A percentile compares a stretch with the other conserved stretches of the same genome.
Evolutionary conservation across 2,797 vertebrate species (phyloP).

Genomic region (Poliocrania exsul): DNA sequence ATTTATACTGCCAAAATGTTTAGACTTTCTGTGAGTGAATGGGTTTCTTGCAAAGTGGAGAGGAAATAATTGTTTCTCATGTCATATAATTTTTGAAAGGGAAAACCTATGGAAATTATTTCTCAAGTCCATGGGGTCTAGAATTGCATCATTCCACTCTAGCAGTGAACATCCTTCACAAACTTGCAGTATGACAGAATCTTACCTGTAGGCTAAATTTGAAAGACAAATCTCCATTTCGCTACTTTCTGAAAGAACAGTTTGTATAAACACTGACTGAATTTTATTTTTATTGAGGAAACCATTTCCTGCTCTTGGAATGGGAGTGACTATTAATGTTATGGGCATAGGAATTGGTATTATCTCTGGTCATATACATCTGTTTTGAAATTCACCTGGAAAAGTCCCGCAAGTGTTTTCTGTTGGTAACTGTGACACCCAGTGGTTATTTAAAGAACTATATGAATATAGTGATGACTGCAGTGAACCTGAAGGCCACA

Average conservation of each 20-base stretch:
- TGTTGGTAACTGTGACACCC: slow-evolving; percentile 72
- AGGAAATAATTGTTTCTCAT: neutral
- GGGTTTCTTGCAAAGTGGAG: neutral
- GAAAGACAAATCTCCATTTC: neutral
- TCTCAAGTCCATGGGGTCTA: neutral
- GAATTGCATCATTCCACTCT: neutral
- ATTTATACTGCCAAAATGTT: neutral
- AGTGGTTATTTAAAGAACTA: slow-evolving; percentile 65
- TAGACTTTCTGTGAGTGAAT: neutral
- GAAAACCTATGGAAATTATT: neutral
- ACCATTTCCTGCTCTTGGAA: neutral
- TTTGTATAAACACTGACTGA: neutral
- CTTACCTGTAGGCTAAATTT: neutral
- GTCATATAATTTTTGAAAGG: neutral
- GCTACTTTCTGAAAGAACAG: neutral
- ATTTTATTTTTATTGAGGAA: neutral
- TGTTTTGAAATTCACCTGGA: neutral
- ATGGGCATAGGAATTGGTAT: neutral
- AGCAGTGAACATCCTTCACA: neutral
- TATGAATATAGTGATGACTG: neutral
- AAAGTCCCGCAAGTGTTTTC: neutral
- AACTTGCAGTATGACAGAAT: neutral
- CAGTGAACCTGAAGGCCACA: neutral
- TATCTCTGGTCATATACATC: neutral
- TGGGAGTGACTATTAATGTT: neutral